Percentiles rank a stretch among this genome's conserved stretches.
Evolutionary conservation across 2,888 invertebrate genomes (phyloP).

Genomic region (Vesta saturnalis): DNA sequence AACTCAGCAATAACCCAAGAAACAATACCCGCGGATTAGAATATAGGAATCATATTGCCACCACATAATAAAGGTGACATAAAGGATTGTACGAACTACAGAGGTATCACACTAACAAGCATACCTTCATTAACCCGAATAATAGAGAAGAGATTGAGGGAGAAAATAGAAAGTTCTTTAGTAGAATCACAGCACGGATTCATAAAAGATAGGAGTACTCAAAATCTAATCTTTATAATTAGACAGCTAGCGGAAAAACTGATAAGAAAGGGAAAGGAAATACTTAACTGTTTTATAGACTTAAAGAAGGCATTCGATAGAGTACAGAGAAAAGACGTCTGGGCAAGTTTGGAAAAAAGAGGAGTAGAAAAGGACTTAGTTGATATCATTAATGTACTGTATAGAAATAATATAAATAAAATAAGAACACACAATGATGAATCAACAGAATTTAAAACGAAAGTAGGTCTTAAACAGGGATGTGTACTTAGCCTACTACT

Average conservation of each 20-base stretch:
- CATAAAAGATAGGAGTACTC: not conserved
- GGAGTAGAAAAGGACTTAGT: slow-evolving; percentile 13
- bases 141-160: not conserved
- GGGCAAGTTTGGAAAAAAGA: slow-evolving; percentile 10
- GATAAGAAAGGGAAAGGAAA: slow-evolving; percentile 15
- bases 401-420: slow-evolving; percentile 22
- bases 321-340: slow-evolving; percentile 4
- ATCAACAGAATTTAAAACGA: slow-evolving; percentile 12
- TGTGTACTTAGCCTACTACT: no score
- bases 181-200: not conserved
- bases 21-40: not conserved
- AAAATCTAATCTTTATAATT: slow-evolving; percentile 11
- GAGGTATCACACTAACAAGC: not conserved
- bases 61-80: not conserved
- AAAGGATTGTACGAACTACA: not conserved
- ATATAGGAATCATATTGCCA: not conserved
- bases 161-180: not conserved
- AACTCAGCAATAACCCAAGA: not conserved
- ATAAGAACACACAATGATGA: slow-evolving; percentile 18
- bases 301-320: not conserved
- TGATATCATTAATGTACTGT: slow-evolving; percentile 13
- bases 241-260: no score
- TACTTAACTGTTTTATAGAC: not conserved
- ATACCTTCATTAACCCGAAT: not conserved
- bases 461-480: slow-evolving; percentile 10